A percentile compares a stretch with the other conserved stretches of the same genome.
Conservation (phyloP, 2,888 invertebrate genomes). For the Ormyrus rosae region DNA sequence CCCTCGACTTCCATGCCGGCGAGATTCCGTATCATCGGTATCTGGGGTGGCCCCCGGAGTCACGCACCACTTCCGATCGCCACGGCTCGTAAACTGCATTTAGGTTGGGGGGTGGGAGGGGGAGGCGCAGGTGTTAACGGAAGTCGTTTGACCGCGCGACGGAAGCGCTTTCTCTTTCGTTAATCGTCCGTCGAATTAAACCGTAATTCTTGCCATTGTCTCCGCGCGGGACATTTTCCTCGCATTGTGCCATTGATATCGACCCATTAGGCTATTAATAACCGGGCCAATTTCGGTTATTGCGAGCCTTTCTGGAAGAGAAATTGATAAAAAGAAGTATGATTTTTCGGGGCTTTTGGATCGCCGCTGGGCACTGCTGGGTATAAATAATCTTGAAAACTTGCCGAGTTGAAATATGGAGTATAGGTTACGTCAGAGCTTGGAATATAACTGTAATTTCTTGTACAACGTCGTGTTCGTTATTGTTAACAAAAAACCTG, state of each 20-base stretch:
- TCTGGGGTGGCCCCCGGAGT: constrained; percentile 15
- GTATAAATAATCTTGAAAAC: too few relatives aligned
- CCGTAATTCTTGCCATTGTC: not conserved
- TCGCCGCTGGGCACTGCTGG: too few relatives aligned
- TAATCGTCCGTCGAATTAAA: constrained; percentile 31
- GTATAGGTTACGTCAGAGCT: too few relatives aligned
- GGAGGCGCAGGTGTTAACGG: constrained; percentile 53
- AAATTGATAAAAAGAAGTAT: too few relatives aligned
- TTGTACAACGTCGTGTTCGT: too few relatives aligned
- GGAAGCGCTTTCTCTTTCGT: constrained; percentile 47
- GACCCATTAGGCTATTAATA: constrained; percentile 18
- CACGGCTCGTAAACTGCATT: constrained; percentile 58
- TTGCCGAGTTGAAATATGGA: too few relatives aligned
- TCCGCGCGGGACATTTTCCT: not conserved
- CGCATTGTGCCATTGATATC: not conserved
- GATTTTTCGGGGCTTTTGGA: too few relatives aligned
- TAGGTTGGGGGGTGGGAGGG: constrained; percentile 1
- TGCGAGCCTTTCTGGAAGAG: too few relatives aligned
- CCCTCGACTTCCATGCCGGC: not conserved
- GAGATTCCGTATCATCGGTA: constrained; percentile 37
- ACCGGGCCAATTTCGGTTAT: too few relatives aligned
- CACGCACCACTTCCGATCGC: constrained; percentile 55
- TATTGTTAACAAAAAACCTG: too few relatives aligned
- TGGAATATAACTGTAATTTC: too few relatives aligned
- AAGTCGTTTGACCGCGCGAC: constrained; percentile 54